These are phyloP conservation scores for Nannospalax galili DNA, from an alignment of 2,113 vertebrate genomes.

Conservation along the genomic window DNA sequence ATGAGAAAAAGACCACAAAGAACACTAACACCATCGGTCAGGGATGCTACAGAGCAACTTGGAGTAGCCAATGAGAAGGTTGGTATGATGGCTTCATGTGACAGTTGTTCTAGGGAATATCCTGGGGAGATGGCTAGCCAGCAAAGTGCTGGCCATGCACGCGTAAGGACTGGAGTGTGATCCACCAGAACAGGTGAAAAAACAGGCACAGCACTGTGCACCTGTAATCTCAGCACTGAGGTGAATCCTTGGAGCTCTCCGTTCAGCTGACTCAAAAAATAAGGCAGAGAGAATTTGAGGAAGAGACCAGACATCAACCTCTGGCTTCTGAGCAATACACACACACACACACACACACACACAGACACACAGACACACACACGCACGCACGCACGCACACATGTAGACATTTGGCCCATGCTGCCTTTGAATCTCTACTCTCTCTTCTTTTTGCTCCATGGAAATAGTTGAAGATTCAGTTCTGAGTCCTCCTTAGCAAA, in stretches of 20 bases:
- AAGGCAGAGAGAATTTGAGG: background rate
- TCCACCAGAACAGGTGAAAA: background rate
- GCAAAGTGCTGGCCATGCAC: background rate
- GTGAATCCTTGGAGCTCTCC: background rate
- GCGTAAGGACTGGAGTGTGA: background rate
- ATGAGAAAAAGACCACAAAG: background rate
- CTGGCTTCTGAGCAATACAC: background rate
- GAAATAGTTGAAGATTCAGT: background rate
- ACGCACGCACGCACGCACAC: too few species aligned
- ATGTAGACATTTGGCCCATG: background rate
- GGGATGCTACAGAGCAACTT: background rate
- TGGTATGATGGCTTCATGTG: background rate
- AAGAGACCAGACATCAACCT: background rate
- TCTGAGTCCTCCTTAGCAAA: background rate
- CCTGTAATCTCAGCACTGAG: background rate
- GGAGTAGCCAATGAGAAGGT: background rate
- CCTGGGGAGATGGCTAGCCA: too few species aligned
- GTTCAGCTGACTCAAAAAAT: background rate
- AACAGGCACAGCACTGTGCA: background rate
- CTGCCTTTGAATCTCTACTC: background rate
- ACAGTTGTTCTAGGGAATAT: background rate
- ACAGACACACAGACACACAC: background rate
- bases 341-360: background rate
- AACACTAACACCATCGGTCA: background rate
- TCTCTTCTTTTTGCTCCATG: background rate